Base-by-base conservation (phyloP, 2,113 vertebrate genomes). In the Rhea pennata region DNA sequence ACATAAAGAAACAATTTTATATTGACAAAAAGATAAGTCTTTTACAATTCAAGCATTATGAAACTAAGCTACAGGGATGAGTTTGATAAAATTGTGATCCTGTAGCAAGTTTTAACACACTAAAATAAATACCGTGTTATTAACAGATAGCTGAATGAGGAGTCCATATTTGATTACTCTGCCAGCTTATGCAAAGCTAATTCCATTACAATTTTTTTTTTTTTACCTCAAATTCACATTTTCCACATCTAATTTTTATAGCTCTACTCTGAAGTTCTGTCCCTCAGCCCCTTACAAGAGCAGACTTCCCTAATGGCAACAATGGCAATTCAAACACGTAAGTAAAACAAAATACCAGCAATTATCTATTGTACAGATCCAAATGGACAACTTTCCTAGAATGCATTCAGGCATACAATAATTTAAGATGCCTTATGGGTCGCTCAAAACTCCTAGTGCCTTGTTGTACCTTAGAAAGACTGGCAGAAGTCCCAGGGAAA, bases 351-450 rank as follows among this genome's bases (percentile, higher is more conserved):
- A 69, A 42, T 27, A 65, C 26, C 7, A 15, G 39, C 5, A 42
- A 40, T 42, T 23, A 65, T 40, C 24, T 27, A 26, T 27, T 44
- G 65, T 67, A 42, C 19, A 67, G 42, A 67, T 44, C 40, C 65
- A 67, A 44, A 29, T 19, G 65, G 10, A 42, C 42, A 67, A 31
- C 31, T 26, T 59, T 74, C 66, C 39, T 72, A 50, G 21, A 42
- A 48, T 2, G 0, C 6, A 39, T 31, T 36, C 87, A 95, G 40
- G 64, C 10, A n/a, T 14, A 31, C 44, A 65, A 4, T 8, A 33
- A 75, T 0, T 23, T 39, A 7, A 27, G 31, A 40, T 1, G 2
- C 31, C 8, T 1, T 2, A 46, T 2, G n/a, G 76, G 59, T 51
- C 67, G 51, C 44, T 65, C 48, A 4, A 9, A 12, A 59, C 31